Percentiles rank a stretch among this genome's conserved stretches.
phyloP scores from a whole-genome alignment of 1,140 invertebrate species.

The Solenopsis fugax region DNA sequence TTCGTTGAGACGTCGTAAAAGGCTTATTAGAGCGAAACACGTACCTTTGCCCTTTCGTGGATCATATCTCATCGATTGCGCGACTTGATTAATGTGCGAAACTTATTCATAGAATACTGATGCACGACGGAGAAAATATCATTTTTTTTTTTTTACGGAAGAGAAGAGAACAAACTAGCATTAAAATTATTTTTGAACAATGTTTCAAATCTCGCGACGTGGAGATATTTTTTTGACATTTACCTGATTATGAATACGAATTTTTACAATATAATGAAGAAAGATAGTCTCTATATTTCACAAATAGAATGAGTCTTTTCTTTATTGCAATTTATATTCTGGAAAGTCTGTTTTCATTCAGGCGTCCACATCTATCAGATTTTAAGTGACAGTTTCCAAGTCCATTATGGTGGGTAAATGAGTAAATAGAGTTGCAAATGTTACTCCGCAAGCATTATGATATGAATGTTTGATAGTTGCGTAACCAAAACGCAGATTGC shows the following conservation, averaged over 20 bases:
- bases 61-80: background rate
- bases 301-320: background rate
- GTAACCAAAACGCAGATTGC: constrained; percentile 46
- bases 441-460: constrained; percentile 41
- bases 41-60: background rate
- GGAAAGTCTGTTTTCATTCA: background rate
- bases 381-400: constrained; percentile 17
- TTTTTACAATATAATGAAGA: background rate
- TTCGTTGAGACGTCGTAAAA: constrained; percentile 43
- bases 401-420: background rate
- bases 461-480: constrained; percentile 55
- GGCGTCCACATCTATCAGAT: background rate
- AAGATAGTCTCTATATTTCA: background rate
- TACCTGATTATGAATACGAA: background rate
- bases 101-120: background rate
- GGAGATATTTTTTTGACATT: background rate
- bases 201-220: background rate
- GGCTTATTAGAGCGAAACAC: constrained; percentile 22
- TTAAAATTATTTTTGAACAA: background rate
- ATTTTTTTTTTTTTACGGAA: background rate
- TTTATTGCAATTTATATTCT: background rate
- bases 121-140: background rate
- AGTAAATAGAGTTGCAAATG: constrained; percentile 12
- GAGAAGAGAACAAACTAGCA: background rate
- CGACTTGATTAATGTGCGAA: background rate